Evolutionary conservation across 1,140 invertebrate genomes (phyloP).

Genomic region (Penaeus chinensis): DNA sequence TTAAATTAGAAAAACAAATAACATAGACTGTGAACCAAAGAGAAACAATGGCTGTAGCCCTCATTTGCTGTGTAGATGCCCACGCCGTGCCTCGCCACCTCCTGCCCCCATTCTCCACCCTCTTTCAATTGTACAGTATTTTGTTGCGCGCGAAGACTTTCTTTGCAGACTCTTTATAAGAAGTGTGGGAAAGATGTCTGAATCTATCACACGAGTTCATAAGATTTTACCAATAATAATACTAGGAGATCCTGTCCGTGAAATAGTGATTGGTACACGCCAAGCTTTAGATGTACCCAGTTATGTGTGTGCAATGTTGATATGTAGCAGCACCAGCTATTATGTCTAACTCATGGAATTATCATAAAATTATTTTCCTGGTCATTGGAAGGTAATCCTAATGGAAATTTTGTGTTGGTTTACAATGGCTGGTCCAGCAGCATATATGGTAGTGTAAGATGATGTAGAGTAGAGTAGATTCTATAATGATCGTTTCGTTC

Average conservation of each 20-base stretch:
- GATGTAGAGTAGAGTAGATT: slow-evolving; percentile 59
- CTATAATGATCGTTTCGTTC: slow-evolving; percentile 54
- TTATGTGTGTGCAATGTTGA: slow-evolving; percentile 57
- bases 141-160: slow-evolving; percentile 42
- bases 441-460: slow-evolving; percentile 56
- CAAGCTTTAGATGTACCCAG: slow-evolving; percentile 58
- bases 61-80: slow-evolving; percentile 42
- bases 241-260: slow-evolving; percentile 5
- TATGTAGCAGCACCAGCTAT: slow-evolving; percentile 31
- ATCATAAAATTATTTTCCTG: slow-evolving; percentile 12
- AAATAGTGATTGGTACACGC: slow-evolving; percentile 54
- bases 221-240: slow-evolving; percentile 35
- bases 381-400: slow-evolving; percentile 23
- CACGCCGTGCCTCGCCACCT: slow-evolving; percentile 32
- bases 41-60: slow-evolving; percentile 39
- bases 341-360: slow-evolving; percentile 19
- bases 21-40: slow-evolving; percentile 41
- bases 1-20: not conserved
- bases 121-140: slow-evolving; percentile 54
- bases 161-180: slow-evolving; percentile 40
- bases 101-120: slow-evolving; percentile 21
- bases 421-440: slow-evolving; percentile 15
- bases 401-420: slow-evolving; percentile 21
- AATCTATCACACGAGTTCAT: slow-evolving; percentile 48
- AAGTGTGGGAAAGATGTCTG: slow-evolving; percentile 57